Conservation (phyloP, 2,113 vertebrate genomes). For the Diphyllodes magnificus region DNA sequence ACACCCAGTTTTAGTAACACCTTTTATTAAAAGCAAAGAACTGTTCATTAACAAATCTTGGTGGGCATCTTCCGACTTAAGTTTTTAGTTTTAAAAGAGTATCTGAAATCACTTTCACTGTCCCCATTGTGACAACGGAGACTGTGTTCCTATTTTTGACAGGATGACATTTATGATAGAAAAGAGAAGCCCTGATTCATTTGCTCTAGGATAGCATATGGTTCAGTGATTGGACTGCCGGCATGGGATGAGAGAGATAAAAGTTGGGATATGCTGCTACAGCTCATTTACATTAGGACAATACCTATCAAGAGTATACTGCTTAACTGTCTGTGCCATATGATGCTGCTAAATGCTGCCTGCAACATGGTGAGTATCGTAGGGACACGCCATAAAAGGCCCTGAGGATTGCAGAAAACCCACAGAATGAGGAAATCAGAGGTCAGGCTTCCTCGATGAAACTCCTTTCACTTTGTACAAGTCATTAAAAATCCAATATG, state of each 20-base stretch:
- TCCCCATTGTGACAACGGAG: background rate
- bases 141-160: background rate
- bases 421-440: background rate
- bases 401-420: background rate
- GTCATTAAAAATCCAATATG: background rate
- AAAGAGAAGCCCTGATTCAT: background rate
- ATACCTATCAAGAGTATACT: background rate
- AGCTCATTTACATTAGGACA: background rate
- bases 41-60: background rate
- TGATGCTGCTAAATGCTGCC: background rate
- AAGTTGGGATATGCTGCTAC: background rate
- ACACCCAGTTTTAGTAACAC: background rate
- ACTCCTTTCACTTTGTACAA: background rate
- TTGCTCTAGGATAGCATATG: background rate
- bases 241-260: background rate
- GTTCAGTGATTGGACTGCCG: background rate
- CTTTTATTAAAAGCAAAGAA: background rate
- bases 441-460: background rate
- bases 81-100: background rate
- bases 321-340: background rate
- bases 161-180: background rate
- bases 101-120: background rate
- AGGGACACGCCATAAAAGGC: background rate
- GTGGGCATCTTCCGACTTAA: background rate
- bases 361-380: background rate